Evolutionary conservation across 1,140 invertebrate species (phyloP).

Genomic region (Linepithema humile): DNA sequence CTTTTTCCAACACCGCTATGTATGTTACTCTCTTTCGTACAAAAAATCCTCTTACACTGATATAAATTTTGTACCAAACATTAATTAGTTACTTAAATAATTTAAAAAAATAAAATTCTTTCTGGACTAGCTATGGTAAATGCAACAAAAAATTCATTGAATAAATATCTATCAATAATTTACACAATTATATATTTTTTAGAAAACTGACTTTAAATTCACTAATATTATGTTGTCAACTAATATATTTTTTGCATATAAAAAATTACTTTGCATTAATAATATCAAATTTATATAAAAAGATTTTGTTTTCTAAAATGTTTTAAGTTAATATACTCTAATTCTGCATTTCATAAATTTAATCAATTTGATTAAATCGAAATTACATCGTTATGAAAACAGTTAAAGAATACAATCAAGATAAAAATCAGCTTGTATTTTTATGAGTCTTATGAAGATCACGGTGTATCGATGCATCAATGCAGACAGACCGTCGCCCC

Average conservation of each 20-base stretch:
- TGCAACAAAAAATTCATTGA: background rate
- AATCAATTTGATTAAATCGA: background rate
- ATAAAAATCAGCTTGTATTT: background rate
- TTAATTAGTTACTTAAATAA: background rate
- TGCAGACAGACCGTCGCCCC: background rate
- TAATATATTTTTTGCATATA: background rate
- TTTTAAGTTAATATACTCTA: background rate
- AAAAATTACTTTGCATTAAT: background rate
- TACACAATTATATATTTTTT: too few species aligned
- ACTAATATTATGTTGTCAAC: background rate
- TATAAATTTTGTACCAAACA: background rate
- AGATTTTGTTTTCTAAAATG: background rate
- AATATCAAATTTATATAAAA: background rate
- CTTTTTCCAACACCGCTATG: conserved; percentile 25
- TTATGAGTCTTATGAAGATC: background rate
- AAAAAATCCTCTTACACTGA: background rate
- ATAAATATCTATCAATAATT: too few species aligned
- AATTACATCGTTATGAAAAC: background rate
- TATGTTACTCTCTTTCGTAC: background rate
- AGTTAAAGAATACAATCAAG: background rate
- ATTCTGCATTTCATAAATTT: background rate
- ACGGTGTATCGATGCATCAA: conserved; percentile 3
- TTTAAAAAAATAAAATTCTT: background rate
- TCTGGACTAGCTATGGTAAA: background rate
- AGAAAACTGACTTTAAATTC: background rate